Evolutionary conservation across 2,797 vertebrate species (phyloP).

Genomic region (Crenichthys baileyi): DNA sequence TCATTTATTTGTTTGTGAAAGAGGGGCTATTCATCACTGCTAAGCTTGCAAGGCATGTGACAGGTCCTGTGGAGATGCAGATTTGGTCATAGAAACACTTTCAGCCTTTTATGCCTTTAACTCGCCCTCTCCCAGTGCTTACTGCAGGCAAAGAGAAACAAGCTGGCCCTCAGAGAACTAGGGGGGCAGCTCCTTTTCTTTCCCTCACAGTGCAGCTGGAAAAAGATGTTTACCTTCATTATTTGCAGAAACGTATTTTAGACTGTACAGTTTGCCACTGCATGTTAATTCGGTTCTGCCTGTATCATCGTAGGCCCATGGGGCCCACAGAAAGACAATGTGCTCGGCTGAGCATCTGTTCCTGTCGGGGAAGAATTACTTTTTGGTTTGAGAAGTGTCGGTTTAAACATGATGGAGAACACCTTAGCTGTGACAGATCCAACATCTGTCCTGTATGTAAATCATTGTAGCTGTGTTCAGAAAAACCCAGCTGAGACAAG

Average conservation of each 20-base stretch:
- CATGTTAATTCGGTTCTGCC: constrained; percentile 20
- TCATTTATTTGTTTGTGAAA: constrained; percentile 60
- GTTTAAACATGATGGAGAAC: constrained; percentile 59
- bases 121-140: constrained; percentile 46
- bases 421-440: constrained; percentile 44
- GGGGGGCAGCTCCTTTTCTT: constrained; percentile 18
- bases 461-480: constrained; percentile 37
- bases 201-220: constrained; percentile 25
- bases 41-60: constrained; percentile 51
- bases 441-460: constrained; percentile 69
- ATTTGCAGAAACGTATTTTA: constrained; percentile 40
- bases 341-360: constrained; percentile 59
- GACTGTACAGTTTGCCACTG: constrained; percentile 10
- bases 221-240: constrained; percentile 38
- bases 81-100: constrained; percentile 55
- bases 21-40: constrained; percentile 66
- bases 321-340: constrained; percentile 25
- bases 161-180: constrained; percentile 25
- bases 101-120: constrained; percentile 41
- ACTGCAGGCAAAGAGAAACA: constrained; percentile 42
- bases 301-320: constrained; percentile 15
- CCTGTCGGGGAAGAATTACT: constrained; percentile 49
- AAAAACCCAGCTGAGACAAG: constrained; percentile 22
- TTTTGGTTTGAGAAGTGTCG: constrained; percentile 45
- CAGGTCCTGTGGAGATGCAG: constrained; percentile 49